Conservation (phyloP, 1,140 invertebrate genomes). For the Bathynomus jamesi region DNA sequence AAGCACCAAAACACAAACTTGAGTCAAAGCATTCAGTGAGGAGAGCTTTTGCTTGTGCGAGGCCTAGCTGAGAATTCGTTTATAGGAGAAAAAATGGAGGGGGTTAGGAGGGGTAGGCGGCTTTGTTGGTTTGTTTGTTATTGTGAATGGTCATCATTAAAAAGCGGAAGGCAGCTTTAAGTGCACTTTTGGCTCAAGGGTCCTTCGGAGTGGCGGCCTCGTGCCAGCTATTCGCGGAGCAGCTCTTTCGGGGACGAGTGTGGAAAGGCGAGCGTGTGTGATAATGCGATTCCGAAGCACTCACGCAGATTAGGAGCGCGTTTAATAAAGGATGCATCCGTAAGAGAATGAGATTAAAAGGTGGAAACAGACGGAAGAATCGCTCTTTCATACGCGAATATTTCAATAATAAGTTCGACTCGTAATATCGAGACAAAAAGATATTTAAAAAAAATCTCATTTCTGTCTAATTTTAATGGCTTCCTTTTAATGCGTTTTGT, state of each 20-base stretch:
- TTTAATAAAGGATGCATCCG: not conserved
- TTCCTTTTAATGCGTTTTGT: too few relatives aligned
- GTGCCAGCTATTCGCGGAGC: not conserved
- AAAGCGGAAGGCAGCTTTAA: not conserved
- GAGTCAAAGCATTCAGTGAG: too few relatives aligned
- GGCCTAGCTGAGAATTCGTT: too few relatives aligned
- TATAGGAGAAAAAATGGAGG: too few relatives aligned
- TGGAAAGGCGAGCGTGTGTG: not conserved
- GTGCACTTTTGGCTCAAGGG: not conserved
- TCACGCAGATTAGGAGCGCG: not conserved
- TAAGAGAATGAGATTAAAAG: not conserved
- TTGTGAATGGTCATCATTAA: not conserved
- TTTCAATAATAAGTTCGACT: not conserved
- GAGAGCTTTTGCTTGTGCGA: too few relatives aligned
- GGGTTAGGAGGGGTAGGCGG: too few relatives aligned
- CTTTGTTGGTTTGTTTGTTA: not conserved
- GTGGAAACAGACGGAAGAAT: not conserved
- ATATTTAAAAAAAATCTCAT: too few relatives aligned
- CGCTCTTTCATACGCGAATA: not conserved
- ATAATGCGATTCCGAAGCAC: not conserved
- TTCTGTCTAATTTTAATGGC: too few relatives aligned
- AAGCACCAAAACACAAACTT: too few relatives aligned
- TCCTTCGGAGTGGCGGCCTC: not conserved
- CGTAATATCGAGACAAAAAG: not conserved
- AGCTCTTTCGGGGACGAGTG: not conserved